Evolutionary conservation across 2,888 invertebrate genomes (phyloP), one percentile per base, ranked within the genome.

Genomic region (Branchellion lobata): DNA sequence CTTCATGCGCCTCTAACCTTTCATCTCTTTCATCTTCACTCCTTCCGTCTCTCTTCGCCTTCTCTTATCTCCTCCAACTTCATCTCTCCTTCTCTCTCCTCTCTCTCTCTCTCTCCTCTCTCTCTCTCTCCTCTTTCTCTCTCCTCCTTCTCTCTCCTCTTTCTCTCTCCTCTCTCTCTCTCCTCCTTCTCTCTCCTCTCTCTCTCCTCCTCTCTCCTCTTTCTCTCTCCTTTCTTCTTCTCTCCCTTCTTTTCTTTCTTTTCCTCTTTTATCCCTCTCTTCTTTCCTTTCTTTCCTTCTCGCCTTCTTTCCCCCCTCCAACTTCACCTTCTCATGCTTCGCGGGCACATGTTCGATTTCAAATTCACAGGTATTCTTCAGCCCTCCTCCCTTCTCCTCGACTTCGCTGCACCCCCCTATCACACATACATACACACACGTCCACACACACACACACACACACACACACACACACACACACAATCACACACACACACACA

Each of bases 241-340:
- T 51, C 51, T 51, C 21, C 51, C 21, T 51, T 51, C 21, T 51
- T 51, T 51, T 51, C 51, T 11, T 68, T 24, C 27, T 24, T n/a
- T n/a, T n/a, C n/a, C n/a, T n/a, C n/a, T n/a, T n/a, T n/a, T n/a
- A n/a, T n/a, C n/a, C n/a, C n/a, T 68, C 68, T 68, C n/a, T n/a
- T n/a, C n/a, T 24, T 24, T 27, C 24, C 68, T 68, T 24, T 68
- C 68, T 68, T 27, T 68, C 68, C 24, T 27, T 68, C 68, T 68
- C 68, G 14, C 68, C 8, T 27, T 68, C 68, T 68, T 27, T 68
- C 68, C 27, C 27, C 24, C 68, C 24, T 27, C 24, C 68, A 11
- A 14, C 24, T 68, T 68, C 68, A 21, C 68, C 24, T 24, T 68
- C 68, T 68, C 68, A n/a, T n/a, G n/a, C n/a, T n/a, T n/a, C n/a